Conservation (phyloP, 2,797 vertebrate species). For the Trachurus trachurus region DNA sequence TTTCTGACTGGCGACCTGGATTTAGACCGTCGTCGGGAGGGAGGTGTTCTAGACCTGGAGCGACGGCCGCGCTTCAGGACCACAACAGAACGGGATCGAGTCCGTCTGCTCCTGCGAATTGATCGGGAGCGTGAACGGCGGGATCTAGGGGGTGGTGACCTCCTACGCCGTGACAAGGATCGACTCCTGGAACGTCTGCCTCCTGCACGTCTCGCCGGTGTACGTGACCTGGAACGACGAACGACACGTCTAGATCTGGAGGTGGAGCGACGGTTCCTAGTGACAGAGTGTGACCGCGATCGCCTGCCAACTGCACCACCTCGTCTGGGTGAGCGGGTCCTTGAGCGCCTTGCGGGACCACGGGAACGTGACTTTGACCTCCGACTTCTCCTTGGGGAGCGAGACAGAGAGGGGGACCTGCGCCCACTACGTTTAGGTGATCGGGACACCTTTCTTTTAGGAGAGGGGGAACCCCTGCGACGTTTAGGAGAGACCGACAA, state of each 20-base stretch:
- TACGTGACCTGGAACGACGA: conserved; percentile 79
- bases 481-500: conserved; percentile 75
- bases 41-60: conserved; percentile 80
- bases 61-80: conserved; percentile 78
- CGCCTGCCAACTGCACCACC: conserved; percentile 64
- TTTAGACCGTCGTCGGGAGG: conserved; percentile 78
- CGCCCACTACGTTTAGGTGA: conserved; percentile 75
- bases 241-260: conserved; percentile 80
- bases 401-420: conserved; percentile 74
- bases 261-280: conserved; percentile 69
- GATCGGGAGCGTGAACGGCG: conserved; percentile 83
- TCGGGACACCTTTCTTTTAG: conserved; percentile 72
- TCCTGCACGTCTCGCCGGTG: conserved; percentile 71
- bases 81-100: conserved; percentile 83
- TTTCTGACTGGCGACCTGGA: conserved; percentile 83
- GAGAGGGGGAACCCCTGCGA: conserved; percentile 64
- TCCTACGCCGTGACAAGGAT: conserved; percentile 79
- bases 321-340: conserved; percentile 80
- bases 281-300: conserved; percentile 75
- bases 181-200: conserved; percentile 83
- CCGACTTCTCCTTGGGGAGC: conserved; percentile 74
- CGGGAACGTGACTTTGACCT: conserved; percentile 77
- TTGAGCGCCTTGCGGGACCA: conserved; percentile 73
- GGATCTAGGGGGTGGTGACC: conserved; percentile 79
- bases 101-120: conserved; percentile 72